phyloP scores from a whole-genome alignment of 2,888 invertebrate genomes.

The Taphrorychus bicolor region DNA sequence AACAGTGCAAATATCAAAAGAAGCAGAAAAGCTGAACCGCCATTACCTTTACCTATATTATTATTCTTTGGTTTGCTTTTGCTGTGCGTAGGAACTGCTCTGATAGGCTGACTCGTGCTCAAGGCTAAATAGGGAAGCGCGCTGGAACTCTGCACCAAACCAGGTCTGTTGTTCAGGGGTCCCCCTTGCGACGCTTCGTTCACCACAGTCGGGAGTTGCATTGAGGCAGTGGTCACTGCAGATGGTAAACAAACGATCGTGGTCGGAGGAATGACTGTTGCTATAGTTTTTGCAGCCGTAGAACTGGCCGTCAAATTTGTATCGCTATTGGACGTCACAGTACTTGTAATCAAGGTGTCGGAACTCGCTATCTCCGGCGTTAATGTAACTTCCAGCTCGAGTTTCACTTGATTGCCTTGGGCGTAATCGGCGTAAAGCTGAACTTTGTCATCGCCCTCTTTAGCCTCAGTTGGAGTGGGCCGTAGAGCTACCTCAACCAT shows the following conservation, averaged over 20 bases:
- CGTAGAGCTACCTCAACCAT: slow-evolving; percentile 64
- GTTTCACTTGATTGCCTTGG: slow-evolving; percentile 60
- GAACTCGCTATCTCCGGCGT: slow-evolving; percentile 67
- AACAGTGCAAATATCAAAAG: background rate
- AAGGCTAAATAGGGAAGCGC: slow-evolving; percentile 62
- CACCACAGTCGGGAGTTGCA: slow-evolving; percentile 48
- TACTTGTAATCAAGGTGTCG: slow-evolving; percentile 63
- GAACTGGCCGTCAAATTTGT: slow-evolving; percentile 15
- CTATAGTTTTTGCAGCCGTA: slow-evolving; percentile 51
- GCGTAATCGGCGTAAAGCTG: slow-evolving; percentile 25
- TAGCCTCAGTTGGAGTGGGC: slow-evolving; percentile 36
- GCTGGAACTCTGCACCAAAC: slow-evolving; percentile 61
- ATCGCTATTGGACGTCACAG: slow-evolving; percentile 54
- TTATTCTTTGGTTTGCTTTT: slow-evolving; percentile 57
- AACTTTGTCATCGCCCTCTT: background rate
- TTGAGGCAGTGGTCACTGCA: slow-evolving; percentile 54
- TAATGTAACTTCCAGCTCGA: slow-evolving; percentile 67
- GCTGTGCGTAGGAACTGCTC: slow-evolving; percentile 60
- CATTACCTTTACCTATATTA: slow-evolving; percentile 41
- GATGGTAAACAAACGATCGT: slow-evolving; percentile 63
- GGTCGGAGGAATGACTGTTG: slow-evolving; percentile 63
- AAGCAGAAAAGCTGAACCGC: too few relatives aligned
- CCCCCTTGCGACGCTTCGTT: slow-evolving; percentile 48
- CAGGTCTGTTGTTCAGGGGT: slow-evolving; percentile 42
- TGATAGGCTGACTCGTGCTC: slow-evolving; percentile 62